Conservation (phyloP, 2,797 vertebrate species). For the Rhynchonycteris naso region DNA sequence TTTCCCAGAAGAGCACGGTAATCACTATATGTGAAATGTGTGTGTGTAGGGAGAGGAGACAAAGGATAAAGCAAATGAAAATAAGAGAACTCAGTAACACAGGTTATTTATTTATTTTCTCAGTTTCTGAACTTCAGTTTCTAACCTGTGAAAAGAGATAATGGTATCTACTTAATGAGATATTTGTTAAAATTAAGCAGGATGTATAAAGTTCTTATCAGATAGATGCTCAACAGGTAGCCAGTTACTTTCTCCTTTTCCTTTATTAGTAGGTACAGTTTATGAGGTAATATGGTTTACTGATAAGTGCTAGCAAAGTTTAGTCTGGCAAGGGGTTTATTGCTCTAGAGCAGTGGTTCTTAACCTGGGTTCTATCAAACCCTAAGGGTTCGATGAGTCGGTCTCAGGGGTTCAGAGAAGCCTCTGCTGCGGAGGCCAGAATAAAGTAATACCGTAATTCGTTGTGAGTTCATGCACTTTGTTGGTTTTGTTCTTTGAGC, state of each 20-base stretch:
- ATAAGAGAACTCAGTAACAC: neutral
- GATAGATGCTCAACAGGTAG: neutral
- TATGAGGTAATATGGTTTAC: slow-evolving; percentile 7
- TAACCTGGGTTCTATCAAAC: too few species aligned
- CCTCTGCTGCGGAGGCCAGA: too few species aligned
- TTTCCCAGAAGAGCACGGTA: neutral
- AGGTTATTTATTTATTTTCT: neutral
- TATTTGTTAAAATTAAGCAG: slow-evolving; percentile 45
- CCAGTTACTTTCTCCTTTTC: neutral
- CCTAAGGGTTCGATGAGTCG: too few species aligned
- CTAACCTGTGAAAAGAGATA: slow-evolving; percentile 3
- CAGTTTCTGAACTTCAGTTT: slow-evolving; percentile 38
- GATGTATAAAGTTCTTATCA: neutral
- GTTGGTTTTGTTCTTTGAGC: too few species aligned
- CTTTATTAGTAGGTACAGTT: slow-evolving; percentile 12
- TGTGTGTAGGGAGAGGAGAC: neutral
- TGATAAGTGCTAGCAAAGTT: slow-evolving; percentile 4
- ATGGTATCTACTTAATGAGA: neutral
- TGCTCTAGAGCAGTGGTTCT: slow-evolving; percentile 2
- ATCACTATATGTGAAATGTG: neutral
- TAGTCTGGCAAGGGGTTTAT: neutral
- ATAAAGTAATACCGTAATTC: too few species aligned
- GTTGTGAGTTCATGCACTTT: too few species aligned
- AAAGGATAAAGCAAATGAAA: neutral
- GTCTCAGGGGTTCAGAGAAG: too few species aligned